phyloP scores from a whole-genome alignment of 2,113 vertebrate genomes.

The Neogobius melanostomus region DNA sequence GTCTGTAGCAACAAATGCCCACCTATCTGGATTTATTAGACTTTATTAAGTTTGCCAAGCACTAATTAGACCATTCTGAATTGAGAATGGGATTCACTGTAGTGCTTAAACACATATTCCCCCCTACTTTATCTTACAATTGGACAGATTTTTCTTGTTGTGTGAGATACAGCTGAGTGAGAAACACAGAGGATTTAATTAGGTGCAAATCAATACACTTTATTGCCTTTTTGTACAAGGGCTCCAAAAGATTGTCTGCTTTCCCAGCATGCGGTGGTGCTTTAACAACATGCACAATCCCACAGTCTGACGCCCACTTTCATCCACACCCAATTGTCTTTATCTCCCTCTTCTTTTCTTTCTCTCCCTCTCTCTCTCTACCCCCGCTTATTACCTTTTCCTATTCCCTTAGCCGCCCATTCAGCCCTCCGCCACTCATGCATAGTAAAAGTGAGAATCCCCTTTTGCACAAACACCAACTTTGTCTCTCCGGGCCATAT shows the following conservation, averaged over 20 bases:
- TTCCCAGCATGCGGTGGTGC: background rate
- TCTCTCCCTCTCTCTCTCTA: constrained; percentile 5
- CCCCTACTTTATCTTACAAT: no score
- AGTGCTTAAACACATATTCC: no score
- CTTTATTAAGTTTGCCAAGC: no score
- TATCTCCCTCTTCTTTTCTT: constrained; percentile 12
- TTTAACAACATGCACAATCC: constrained; percentile 24
- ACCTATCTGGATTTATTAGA: no score
- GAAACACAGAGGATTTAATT: constrained; percentile 3
- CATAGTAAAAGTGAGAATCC: constrained; percentile 37
- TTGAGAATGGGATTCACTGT: no score
- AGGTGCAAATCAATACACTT: constrained; percentile 9
- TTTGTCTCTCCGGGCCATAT: constrained; percentile 65
- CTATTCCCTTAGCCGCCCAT: constrained; percentile 20
- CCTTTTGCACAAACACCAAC: constrained; percentile 50
- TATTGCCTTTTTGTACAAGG: constrained; percentile 4
- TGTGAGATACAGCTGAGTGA: background rate
- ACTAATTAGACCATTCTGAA: no score
- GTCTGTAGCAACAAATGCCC: no score
- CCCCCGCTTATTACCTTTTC: constrained; percentile 23
- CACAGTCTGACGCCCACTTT: constrained; percentile 21
- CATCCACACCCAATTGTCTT: constrained; percentile 19
- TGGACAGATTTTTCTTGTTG: no score
- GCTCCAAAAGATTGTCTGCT: background rate
- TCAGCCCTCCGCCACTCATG: constrained; percentile 51